Conservation (phyloP, 2,797 vertebrate species). For the Lepilemur septentrionalis region DNA sequence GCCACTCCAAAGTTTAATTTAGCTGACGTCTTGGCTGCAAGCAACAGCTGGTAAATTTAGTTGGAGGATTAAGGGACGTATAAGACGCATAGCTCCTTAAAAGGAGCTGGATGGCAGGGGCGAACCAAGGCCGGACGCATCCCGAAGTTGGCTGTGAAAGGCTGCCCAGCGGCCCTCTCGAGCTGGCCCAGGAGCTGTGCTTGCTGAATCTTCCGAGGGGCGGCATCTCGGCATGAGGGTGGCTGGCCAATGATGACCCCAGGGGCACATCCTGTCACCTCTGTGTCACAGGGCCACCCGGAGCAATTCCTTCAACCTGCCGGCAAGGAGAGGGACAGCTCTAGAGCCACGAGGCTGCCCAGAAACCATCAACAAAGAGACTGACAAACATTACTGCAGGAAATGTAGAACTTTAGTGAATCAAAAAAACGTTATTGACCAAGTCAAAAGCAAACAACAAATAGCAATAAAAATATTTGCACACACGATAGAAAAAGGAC, state of each 20-base stretch:
- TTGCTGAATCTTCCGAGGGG: background rate
- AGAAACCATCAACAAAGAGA: background rate
- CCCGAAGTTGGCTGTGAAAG: slow-evolving; percentile 63
- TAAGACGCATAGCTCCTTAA: slow-evolving; percentile 85
- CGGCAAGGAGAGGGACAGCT: background rate
- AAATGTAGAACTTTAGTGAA: background rate
- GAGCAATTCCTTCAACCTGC: background rate
- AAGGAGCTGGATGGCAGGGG: slow-evolving; percentile 79
- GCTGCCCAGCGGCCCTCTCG: background rate
- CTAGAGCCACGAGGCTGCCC: background rate
- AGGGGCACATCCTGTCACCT: background rate
- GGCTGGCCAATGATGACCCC: fast-evolving
- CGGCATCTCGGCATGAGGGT: background rate
- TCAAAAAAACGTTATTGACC: fast-evolving
- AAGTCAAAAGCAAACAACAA: background rate
- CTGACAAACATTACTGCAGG: background rate
- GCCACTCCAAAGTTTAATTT: slow-evolving; percentile 87
- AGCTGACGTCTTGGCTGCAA: slow-evolving; percentile 86
- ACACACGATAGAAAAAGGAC: background rate
- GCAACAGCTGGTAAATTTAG: slow-evolving; percentile 86
- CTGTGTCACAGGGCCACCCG: background rate
- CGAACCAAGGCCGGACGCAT: slow-evolving; percentile 60
- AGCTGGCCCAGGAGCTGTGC: background rate
- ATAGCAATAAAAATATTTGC: background rate
- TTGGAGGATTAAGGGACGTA: slow-evolving; percentile 82